phyloP scores from a whole-genome alignment of 2,113 vertebrate genomes.

The Odocoileus hemionus region DNA sequence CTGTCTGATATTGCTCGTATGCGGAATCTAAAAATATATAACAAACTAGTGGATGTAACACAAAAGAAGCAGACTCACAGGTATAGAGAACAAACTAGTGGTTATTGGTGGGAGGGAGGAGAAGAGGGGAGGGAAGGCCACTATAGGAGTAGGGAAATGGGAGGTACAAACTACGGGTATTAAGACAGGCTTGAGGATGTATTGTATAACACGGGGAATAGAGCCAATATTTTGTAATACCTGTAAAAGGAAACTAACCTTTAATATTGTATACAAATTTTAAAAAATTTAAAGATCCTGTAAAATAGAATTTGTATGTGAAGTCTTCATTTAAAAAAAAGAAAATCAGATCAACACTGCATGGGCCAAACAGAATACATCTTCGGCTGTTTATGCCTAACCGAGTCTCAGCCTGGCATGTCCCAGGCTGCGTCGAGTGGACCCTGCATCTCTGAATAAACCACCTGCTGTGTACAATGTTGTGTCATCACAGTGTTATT shows the following conservation, averaged over 20 bases:
- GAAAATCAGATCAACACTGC: neutral
- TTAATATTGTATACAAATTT: neutral
- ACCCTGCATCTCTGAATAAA: rapidly evolving
- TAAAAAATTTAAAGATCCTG: neutral
- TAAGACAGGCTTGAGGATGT: neutral
- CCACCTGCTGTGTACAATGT: rapidly evolving
- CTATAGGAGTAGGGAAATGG: rapidly evolving
- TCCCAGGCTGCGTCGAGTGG: rapidly evolving
- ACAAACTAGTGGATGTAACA: neutral
- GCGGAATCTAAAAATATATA: neutral
- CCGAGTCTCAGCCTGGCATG: neutral
- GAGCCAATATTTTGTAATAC: neutral
- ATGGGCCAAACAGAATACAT: neutral
- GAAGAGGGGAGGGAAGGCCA: neutral
- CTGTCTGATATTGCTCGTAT: neutral
- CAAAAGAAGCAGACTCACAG: neutral
- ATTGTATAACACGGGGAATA: neutral
- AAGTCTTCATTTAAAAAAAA: neutral
- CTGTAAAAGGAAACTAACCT: neutral
- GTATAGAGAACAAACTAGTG: neutral
- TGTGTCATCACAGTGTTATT: neutral
- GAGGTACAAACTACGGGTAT: neutral
- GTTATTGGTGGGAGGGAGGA: neutral
- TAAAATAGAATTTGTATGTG: neutral
- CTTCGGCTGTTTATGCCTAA: neutral